A percentile compares a stretch with the other conserved stretches of the same genome.
Evolutionary conservation across 2,113 vertebrate genomes (phyloP).

Genomic region (Hiodon tergisus): DNA sequence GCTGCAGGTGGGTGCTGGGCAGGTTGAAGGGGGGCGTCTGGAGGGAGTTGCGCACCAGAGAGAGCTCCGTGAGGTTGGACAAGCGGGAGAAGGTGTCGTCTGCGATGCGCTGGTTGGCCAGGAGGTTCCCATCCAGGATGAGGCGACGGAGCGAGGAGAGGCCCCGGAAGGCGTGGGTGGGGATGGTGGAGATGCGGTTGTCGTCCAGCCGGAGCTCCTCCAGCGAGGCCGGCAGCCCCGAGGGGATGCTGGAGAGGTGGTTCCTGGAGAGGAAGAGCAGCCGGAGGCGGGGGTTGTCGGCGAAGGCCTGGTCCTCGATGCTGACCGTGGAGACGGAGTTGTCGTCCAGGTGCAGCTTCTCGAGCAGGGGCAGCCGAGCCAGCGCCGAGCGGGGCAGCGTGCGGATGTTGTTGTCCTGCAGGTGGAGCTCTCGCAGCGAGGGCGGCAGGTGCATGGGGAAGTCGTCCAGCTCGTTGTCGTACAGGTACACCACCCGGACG

Average conservation of each 20-base stretch:
- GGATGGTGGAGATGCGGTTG: conserved; percentile 92
- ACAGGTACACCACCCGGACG: conserved; percentile 84
- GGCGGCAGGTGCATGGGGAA: conserved; percentile 79
- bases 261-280: conserved; percentile 88
- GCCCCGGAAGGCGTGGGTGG: conserved; percentile 83
- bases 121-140: conserved; percentile 87
- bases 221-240: conserved; percentile 78
- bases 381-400: conserved; percentile 72
- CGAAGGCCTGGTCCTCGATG: conserved; percentile 90
- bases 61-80: conserved; percentile 84
- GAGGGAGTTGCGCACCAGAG: conserved; percentile 82
- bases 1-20: conserved; percentile 73
- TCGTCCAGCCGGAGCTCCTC: conserved; percentile 90
- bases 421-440: conserved; percentile 81
- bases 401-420: conserved; percentile 92
- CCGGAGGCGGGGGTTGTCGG: conserved; percentile 72
- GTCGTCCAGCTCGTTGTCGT: conserved; percentile 85
- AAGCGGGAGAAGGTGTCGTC: conserved; percentile 90
- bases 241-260: conserved; percentile 88
- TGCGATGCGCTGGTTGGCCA: conserved; percentile 90
- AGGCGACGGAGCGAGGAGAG: conserved; percentile 76
- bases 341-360: conserved; percentile 87
- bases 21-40: conserved; percentile 81
- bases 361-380: conserved; percentile 79
- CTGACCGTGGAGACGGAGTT: conserved; percentile 91